Evolutionary conservation across 2,797 vertebrate genomes (phyloP).

Genomic region (Pogoniulus pusillus): DNA sequence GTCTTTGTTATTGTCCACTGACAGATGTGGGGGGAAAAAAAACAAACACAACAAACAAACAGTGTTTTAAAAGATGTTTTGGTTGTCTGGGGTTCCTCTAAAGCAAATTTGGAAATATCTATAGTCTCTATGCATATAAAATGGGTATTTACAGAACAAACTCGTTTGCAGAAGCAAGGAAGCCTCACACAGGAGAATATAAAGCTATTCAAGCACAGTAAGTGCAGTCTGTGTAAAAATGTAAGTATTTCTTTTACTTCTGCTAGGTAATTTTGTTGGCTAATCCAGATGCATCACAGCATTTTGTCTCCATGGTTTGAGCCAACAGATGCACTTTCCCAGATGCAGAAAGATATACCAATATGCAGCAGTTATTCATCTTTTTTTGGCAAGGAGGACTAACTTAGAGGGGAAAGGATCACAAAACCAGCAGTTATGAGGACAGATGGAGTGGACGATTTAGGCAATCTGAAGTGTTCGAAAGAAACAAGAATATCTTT

Average conservation of each 20-base stretch:
- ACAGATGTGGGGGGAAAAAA: not conserved
- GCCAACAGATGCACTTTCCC: not conserved
- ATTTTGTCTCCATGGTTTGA: not conserved
- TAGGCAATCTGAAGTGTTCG: not conserved
- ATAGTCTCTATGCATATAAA: not conserved
- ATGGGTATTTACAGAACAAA: not conserved
- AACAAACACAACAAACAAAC: not conserved
- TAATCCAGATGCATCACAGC: not conserved
- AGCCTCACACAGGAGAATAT: not conserved
- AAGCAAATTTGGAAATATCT: not conserved
- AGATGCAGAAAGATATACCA: not conserved
- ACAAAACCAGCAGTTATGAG: rapidly evolving
- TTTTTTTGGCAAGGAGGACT: not conserved
- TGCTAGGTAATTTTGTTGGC: not conserved
- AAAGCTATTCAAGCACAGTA: not conserved
- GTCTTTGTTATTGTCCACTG: not conserved
- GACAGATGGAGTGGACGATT: not conserved
- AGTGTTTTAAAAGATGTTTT: not conserved
- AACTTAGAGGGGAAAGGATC: not conserved
- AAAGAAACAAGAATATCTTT: not conserved
- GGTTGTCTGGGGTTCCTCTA: not conserved
- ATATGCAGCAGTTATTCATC: not conserved
- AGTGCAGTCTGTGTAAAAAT: not conserved
- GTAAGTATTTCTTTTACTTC: not conserved
- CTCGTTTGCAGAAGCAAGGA: not conserved